phyloP scores from a whole-genome alignment of 2,797 vertebrate species.

The Pristis pectinata region DNA sequence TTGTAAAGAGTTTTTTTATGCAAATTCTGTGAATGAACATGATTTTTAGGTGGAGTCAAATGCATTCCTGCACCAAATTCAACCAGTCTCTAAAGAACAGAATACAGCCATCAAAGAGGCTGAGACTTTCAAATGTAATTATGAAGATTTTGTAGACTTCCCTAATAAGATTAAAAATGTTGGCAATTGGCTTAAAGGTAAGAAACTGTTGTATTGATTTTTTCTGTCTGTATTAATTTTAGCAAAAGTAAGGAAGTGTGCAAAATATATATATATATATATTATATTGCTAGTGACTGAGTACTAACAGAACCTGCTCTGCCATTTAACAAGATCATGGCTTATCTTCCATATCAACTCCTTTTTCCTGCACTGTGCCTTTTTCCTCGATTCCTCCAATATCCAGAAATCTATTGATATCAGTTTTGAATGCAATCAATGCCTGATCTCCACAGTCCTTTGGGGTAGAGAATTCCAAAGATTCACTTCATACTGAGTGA shows the following conservation, averaged over 20 bases:
- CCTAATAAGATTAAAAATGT: neutral
- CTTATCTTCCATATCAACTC: no score
- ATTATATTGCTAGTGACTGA: neutral
- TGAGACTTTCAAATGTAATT: neutral
- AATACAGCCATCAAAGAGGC: neutral
- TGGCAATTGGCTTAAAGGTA: constrained; percentile 30
- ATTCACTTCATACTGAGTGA: no score
- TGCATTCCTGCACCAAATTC: neutral
- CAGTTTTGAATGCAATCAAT: neutral
- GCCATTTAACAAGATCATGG: no score
- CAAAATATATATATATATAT: neutral
- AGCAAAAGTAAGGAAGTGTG: neutral
- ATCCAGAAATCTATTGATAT: no score
- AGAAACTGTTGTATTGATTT: neutral
- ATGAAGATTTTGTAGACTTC: neutral
- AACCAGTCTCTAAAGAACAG: neutral
- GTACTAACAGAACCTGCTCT: neutral
- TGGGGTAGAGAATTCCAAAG: no score
- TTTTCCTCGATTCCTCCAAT: no score
- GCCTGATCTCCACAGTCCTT: no score
- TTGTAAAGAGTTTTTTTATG: neutral
- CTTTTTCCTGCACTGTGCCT: neutral
- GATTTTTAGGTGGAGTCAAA: constrained; percentile 24
- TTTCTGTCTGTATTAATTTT: neutral
- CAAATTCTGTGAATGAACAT: neutral